Base-by-base conservation (phyloP, 2,888 invertebrate genomes). In the Salticus scenicus region DNA sequence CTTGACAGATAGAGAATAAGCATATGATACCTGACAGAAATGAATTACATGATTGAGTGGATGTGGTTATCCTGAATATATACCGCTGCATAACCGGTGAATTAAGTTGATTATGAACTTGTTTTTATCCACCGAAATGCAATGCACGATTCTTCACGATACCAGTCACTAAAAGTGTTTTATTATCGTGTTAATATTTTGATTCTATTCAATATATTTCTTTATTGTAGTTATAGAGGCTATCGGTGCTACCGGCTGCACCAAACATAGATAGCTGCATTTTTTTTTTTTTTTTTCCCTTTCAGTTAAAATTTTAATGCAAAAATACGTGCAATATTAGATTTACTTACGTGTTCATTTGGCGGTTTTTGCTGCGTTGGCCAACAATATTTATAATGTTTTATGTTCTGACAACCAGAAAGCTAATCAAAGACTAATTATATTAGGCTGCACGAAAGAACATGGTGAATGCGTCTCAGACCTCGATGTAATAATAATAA, bases 291-390 rank as follows among this genome's bases (percentile, higher is more conserved):
- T n/a, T n/a, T n/a, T n/a, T n/a, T n/a, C n/a, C 69, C 77, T 77
- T 70, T 77, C 42, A 30, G 30, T 30, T 37, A 64, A 71, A 78
- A 78, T 77, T 70, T 64, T 51, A 42, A 71, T 64, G 57, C 64
- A 63, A 78, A 78, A 64, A 78, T 78, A 78, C 71, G 70, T 71
- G 71, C 31, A 42, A 30, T 63, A 78, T 78, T 42, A n/a, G n/a
- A n/a, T n/a, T n/a, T n/a, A n/a, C n/a, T n/a, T n/a, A n/a, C n/a
- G n/a, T n/a, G n/a, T n/a, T n/a, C n/a, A n/a, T n/a, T n/a, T n/a
- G n/a, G n/a, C n/a, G n/a, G n/a, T n/a, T n/a, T n/a, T n/a, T n/a
- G n/a, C n/a, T n/a, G n/a, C n/a, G n/a, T n/a, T n/a, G n/a, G n/a
- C n/a, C n/a, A n/a, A n/a, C n/a, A n/a, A n/a, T n/a, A n/a, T n/a